These are phyloP conservation scores for Lepidothrix coronata DNA, from an alignment of 2,113 vertebrate species.

Conservation along the genomic window DNA sequence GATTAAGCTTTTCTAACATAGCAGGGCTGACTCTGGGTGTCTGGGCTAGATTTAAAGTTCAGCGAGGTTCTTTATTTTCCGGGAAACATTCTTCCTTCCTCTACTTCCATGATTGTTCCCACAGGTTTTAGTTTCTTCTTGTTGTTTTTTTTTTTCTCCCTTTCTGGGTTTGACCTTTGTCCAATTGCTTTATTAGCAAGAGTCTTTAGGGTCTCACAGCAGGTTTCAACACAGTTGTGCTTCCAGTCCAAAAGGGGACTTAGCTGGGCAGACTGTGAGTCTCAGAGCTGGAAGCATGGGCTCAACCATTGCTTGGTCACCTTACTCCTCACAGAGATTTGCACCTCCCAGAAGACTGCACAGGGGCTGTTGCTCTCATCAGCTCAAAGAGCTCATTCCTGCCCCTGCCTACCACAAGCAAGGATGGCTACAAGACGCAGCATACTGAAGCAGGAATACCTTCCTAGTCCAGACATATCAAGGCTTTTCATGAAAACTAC, in stretches of 20 bases:
- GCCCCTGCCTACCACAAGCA: background rate
- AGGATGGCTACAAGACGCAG: background rate
- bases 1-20: background rate
- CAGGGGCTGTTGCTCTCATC: background rate
- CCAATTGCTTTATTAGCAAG: background rate
- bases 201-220: background rate
- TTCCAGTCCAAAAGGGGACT: background rate
- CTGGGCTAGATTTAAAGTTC: conserved; percentile 31
- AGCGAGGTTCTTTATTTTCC: conserved; percentile 43
- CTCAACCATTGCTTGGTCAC: background rate
- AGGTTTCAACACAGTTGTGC: background rate
- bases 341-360: background rate
- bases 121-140: background rate
- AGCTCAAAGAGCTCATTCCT: background rate
- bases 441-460: background rate
- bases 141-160: background rate
- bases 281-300: background rate
- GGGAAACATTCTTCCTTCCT: conserved; percentile 60
- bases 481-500: background rate
- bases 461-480: background rate
- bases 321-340: background rate
- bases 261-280: background rate
- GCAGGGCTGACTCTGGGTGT: background rate
- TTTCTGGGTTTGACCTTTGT: conserved; percentile 1
- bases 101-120: conserved; percentile 1